A percentile compares a stretch with the other conserved stretches of the same genome.
Evolutionary conservation across 2,888 invertebrate genomes (phyloP).

Genomic region (Hydrotaea diabolus): DNA sequence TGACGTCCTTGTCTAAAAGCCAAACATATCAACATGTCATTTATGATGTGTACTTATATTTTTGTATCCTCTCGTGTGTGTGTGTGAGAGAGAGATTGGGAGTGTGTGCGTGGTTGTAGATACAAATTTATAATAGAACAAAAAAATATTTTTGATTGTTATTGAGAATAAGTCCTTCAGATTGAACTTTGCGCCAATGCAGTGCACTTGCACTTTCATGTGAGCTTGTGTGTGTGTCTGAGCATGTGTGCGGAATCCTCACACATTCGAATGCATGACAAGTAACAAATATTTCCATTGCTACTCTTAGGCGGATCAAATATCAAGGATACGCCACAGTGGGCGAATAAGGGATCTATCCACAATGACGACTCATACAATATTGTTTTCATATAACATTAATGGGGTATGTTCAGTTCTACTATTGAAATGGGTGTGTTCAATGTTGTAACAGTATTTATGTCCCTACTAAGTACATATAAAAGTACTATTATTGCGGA

Average conservation of each 20-base stretch:
- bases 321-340: not conserved
- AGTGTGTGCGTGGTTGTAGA: not conserved
- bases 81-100: too few relatives aligned
- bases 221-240: not conserved
- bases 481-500: too few relatives aligned
- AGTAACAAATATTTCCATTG: not conserved
- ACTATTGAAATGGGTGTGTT: too few relatives aligned
- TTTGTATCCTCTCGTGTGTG: too few relatives aligned
- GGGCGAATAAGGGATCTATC: not conserved
- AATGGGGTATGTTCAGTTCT: too few relatives aligned
- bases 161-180: constrained; percentile 37
- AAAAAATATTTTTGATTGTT: constrained; percentile 21
- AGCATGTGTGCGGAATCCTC: not conserved
- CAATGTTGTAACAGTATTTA: too few relatives aligned
- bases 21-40: constrained; percentile 13
- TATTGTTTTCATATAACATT: too few relatives aligned
- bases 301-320: not conserved
- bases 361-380: too few relatives aligned
- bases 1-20: constrained; percentile 34
- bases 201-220: not conserved
- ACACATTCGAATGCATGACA: not conserved
- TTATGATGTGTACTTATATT: too few relatives aligned
- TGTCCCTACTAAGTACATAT: too few relatives aligned
- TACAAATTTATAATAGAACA: not conserved
- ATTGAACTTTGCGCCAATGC: constrained; percentile 50